phyloP scores from a whole-genome alignment of 2,888 invertebrate species.

The Amphipoea lucens region DNA sequence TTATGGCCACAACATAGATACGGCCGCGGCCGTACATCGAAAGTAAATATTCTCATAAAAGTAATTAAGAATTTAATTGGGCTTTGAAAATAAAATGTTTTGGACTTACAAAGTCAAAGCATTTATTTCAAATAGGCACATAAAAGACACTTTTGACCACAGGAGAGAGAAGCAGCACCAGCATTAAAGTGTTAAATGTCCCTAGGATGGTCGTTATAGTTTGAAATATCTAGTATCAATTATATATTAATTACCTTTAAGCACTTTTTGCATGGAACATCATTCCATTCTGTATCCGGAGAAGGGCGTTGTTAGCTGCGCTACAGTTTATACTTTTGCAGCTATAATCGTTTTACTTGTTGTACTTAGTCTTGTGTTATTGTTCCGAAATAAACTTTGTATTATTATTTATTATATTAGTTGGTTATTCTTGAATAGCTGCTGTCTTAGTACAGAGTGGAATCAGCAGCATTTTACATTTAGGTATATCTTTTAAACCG shows the following conservation, averaged over 20 bases:
- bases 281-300: no score
- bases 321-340: no score
- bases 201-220: neutral
- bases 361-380: no score
- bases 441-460: neutral
- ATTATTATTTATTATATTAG: neutral
- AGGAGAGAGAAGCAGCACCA: neutral
- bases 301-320: no score
- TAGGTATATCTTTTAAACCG: constrained; percentile 14
- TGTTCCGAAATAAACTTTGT: no score
- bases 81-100: neutral
- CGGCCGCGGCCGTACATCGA: neutral
- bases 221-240: constrained; percentile 10
- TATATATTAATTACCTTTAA: no score
- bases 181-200: neutral
- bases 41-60: neutral
- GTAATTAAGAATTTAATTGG: neutral
- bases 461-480: constrained; percentile 7
- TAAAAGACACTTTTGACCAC: neutral
- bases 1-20: constrained; percentile 17
- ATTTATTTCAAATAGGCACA: no score
- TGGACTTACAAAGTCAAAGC: neutral
- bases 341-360: no score
- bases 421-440: constrained; percentile 18
- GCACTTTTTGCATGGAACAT: no score